A percentile compares a stretch with the other conserved stretches of the same genome.
phyloP scores from a whole-genome alignment of 2,113 vertebrate species.

The Dipodomys stephensi region DNA sequence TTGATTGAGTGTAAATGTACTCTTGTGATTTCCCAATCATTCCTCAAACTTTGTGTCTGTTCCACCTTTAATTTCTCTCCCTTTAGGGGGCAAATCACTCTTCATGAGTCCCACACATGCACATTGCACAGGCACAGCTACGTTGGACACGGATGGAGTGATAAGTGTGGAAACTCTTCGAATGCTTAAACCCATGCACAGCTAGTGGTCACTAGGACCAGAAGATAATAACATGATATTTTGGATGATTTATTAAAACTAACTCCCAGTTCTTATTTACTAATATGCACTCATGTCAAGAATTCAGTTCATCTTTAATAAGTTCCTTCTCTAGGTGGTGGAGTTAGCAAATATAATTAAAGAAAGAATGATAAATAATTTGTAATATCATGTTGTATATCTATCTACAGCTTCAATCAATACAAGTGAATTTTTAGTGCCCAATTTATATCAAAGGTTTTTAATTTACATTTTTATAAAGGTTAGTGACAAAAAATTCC shows the following conservation, averaged over 20 bases:
- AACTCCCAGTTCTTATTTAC: too few species aligned
- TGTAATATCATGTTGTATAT: too few species aligned
- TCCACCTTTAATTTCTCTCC: background rate
- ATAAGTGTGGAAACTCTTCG: background rate
- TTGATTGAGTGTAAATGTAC: background rate
- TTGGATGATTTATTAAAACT: too few species aligned
- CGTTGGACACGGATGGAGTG: background rate
- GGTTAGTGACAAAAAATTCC: background rate
- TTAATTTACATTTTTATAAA: conserved; percentile 39
- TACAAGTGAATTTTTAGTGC: conserved; percentile 50
- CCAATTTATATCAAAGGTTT: conserved; percentile 9
- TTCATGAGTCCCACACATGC: background rate
- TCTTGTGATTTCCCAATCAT: background rate
- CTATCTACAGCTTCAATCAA: background rate
- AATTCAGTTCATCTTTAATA: too few species aligned
- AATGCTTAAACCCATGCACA: too few species aligned
- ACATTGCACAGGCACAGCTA: too few species aligned
- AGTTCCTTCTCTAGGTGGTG: too few species aligned
- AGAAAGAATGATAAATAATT: too few species aligned
- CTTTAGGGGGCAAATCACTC: background rate
- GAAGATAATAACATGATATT: background rate
- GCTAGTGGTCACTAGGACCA: background rate
- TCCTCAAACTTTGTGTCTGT: background rate
- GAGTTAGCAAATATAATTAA: too few species aligned
- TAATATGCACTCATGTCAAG: too few species aligned